Conservation (phyloP, 2,888 invertebrate species). For the Hypomecis punctinalis region DNA sequence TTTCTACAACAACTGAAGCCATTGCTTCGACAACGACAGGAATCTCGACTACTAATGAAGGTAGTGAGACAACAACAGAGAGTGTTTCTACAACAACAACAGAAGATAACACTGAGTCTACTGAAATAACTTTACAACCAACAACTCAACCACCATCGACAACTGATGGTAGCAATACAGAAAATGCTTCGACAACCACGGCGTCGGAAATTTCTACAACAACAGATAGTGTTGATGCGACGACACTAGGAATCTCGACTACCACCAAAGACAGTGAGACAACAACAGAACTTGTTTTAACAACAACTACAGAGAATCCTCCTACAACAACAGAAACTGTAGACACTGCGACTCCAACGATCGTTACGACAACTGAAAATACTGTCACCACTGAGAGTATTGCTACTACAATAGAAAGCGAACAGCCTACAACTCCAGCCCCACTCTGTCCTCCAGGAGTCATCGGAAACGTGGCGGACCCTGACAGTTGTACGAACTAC, state of each 20-base stretch:
- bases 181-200: too few species aligned
- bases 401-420: neutral
- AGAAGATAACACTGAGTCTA: too few species aligned
- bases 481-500: constrained; percentile 37
- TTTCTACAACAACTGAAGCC: neutral
- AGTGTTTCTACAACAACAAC: neutral
- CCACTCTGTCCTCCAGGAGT: constrained; percentile 32
- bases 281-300: constrained; percentile 2
- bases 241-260: neutral
- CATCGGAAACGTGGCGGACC: constrained; percentile 38
- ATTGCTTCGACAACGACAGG: neutral
- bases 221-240: neutral
- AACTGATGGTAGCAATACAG: too few species aligned
- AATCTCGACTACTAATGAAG: neutral
- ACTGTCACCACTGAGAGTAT: neutral
- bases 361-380: neutral
- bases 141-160: too few species aligned
- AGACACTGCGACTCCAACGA: neutral
- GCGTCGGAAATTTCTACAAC: neutral
- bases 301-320: too few species aligned
- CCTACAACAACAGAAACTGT: neutral
- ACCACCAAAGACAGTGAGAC: neutral
- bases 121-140: too few species aligned
- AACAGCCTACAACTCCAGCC: constrained; percentile 18
- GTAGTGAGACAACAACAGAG: neutral